Evolutionary conservation across 2,888 invertebrate genomes (phyloP).

Genomic region (Tetragnatha montana): DNA sequence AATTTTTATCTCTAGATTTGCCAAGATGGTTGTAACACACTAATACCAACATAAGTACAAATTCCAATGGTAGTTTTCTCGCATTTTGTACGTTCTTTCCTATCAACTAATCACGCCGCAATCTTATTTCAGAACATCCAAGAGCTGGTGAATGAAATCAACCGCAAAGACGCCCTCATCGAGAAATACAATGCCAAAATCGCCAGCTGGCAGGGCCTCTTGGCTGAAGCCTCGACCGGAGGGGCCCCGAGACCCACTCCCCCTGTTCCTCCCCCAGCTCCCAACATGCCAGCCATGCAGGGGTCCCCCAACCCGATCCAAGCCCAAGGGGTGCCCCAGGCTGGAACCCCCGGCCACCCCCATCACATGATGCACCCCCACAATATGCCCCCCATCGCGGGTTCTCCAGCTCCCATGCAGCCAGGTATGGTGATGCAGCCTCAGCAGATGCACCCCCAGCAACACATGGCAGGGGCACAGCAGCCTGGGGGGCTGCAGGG

Average conservation of each 20-base stretch:
- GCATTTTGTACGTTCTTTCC: too few species aligned
- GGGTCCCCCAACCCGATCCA: conserved; percentile 56
- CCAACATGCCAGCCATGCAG: conserved; percentile 52
- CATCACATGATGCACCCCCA: conserved; percentile 67
- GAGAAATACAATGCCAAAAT: conserved; percentile 93
- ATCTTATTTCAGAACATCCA: conserved; percentile 82
- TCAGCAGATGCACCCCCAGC: conserved; percentile 66
- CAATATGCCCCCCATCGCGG: conserved; percentile 47
- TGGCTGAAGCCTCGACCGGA: conserved; percentile 76
- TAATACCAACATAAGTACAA: too few species aligned
- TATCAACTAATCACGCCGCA: neutral
- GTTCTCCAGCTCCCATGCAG: conserved; percentile 48
- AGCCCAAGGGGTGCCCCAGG: conserved; percentile 33
- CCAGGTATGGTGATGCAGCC: conserved; percentile 60
- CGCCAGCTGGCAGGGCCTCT: conserved; percentile 90
- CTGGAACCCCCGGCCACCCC: conserved; percentile 34
- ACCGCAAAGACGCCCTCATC: conserved; percentile 91
- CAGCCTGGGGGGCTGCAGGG: conserved; percentile 82
- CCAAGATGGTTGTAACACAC: too few species aligned
- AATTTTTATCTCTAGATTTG: too few species aligned
- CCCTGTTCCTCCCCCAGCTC: conserved; percentile 66
- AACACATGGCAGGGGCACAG: conserved; percentile 49
- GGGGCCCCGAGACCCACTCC: conserved; percentile 71
- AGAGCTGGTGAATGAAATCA: conserved; percentile 88
- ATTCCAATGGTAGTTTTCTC: too few species aligned